A percentile compares a stretch with the other conserved stretches of the same genome.
These are phyloP conservation scores for Echinarachnius parma DNA, from an alignment of 53 echinoderm and acorn worm species.

Conservation along the genomic window DNA sequence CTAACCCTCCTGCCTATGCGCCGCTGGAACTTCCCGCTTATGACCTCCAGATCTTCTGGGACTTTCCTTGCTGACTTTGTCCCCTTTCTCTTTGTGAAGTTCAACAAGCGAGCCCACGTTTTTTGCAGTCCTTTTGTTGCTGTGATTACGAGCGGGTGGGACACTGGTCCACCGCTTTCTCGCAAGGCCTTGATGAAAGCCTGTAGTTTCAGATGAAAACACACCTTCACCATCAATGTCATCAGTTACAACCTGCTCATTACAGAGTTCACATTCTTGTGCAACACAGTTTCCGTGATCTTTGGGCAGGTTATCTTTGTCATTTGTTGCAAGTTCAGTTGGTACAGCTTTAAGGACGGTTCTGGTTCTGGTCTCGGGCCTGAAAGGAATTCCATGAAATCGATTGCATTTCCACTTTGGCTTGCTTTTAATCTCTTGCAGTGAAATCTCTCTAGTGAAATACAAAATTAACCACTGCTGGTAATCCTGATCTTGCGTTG, in stretches of 20 bases:
- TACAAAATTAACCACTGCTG: too few species aligned
- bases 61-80: too few species aligned
- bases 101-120: not conserved
- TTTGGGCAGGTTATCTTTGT: conserved; percentile 2
- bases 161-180: conserved; percentile 6
- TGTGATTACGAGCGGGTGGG: not conserved
- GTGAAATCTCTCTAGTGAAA: too few species aligned
- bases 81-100: too few species aligned
- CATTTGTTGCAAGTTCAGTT: not conserved
- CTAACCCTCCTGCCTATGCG: too few species aligned
- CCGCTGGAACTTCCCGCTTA: too few species aligned
- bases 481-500: conserved; percentile 30
- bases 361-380: conserved; percentile 33
- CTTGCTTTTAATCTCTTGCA: too few species aligned
- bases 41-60: too few species aligned
- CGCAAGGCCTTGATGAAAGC: conserved; percentile 1
- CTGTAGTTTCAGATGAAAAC: too few species aligned
- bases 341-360: conserved; percentile 21
- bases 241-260: too few species aligned
- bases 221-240: too few species aligned
- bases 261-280: conserved; percentile 41
- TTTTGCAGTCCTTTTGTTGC: conserved; percentile 15
- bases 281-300: conserved; percentile 9
- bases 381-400: conserved; percentile 22
- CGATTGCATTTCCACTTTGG: too few species aligned